A percentile compares a stretch with the other conserved stretches of the same genome.
Evolutionary conservation across 2,113 vertebrate species (phyloP).

Genomic region (Protobothrops flavoviridis): DNA sequence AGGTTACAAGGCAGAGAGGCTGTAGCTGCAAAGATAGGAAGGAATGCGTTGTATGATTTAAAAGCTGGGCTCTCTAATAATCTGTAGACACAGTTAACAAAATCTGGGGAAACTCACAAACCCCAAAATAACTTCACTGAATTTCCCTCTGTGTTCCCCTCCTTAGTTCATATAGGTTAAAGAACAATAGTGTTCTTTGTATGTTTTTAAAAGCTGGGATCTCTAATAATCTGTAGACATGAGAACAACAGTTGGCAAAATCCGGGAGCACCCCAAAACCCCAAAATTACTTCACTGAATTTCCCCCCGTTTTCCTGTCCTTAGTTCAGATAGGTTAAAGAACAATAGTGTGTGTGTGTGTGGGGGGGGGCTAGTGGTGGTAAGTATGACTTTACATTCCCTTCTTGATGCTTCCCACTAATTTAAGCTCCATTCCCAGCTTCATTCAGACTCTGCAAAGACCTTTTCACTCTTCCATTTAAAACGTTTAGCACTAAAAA

Average conservation of each 20-base stretch:
- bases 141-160: background rate
- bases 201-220: background rate
- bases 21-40: background rate
- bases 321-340: background rate
- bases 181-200: background rate
- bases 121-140: background rate
- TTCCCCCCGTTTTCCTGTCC: background rate
- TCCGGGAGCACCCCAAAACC: background rate
- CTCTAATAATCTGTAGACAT: background rate
- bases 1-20: background rate
- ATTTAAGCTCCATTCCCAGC: background rate
- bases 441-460: too few species aligned
- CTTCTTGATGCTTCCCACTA: background rate
- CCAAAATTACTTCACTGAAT: background rate
- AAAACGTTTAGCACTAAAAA: background rate
- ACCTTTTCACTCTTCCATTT: background rate
- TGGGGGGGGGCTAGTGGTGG: too few species aligned
- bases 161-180: background rate
- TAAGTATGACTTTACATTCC: background rate
- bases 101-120: background rate
- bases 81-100: background rate
- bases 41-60: background rate
- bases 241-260: background rate
- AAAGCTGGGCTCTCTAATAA: background rate
- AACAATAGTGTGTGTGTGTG: background rate